phyloP scores from a whole-genome alignment of 2,888 invertebrate species.

The Terebella lapidaria region DNA sequence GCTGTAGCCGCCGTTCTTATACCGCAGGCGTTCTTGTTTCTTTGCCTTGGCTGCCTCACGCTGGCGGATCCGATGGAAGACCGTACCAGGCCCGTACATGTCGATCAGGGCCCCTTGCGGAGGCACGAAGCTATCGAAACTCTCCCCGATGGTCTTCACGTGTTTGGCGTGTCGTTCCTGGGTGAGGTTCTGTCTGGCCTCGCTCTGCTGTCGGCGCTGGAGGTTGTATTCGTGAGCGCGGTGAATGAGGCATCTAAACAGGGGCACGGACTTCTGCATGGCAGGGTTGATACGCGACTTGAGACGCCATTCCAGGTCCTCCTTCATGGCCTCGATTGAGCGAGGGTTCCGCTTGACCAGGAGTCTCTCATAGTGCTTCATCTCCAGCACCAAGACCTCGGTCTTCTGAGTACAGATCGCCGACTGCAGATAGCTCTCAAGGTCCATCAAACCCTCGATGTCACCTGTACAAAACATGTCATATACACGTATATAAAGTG shows the following conservation, averaged over 20 bases:
- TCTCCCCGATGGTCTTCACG: slow-evolving; percentile 27
- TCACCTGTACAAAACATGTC: slow-evolving; percentile 27
- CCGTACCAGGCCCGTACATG: slow-evolving; percentile 46
- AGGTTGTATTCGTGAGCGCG: slow-evolving; percentile 6
- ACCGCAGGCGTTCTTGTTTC: slow-evolving; percentile 17
- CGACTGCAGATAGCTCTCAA: slow-evolving; percentile 46
- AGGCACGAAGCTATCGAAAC: slow-evolving; percentile 26
- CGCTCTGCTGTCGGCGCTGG: slow-evolving; percentile 8
- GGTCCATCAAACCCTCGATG: slow-evolving; percentile 42
- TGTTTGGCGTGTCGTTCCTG: not conserved
- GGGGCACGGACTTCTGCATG: slow-evolving; percentile 29
- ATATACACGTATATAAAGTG: no score
- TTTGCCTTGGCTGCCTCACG: slow-evolving; percentile 24
- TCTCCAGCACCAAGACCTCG: slow-evolving; percentile 47
- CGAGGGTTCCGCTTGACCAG: slow-evolving; percentile 43
- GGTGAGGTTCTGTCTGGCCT: slow-evolving; percentile 5
- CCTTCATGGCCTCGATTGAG: slow-evolving; percentile 46
- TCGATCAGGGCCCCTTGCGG: slow-evolving; percentile 39
- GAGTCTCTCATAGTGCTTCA: slow-evolving; percentile 49
- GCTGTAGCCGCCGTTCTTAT: slow-evolving; percentile 6
- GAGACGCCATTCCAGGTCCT: slow-evolving; percentile 36
- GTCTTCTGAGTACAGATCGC: slow-evolving; percentile 44
- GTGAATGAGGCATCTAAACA: slow-evolving; percentile 22
- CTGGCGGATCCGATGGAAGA: slow-evolving; percentile 42
- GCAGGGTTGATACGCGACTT: slow-evolving; percentile 26